These are phyloP conservation scores for Styela clava DNA, from an alignment of 23 tunicate species.

Conservation along the genomic window DNA sequence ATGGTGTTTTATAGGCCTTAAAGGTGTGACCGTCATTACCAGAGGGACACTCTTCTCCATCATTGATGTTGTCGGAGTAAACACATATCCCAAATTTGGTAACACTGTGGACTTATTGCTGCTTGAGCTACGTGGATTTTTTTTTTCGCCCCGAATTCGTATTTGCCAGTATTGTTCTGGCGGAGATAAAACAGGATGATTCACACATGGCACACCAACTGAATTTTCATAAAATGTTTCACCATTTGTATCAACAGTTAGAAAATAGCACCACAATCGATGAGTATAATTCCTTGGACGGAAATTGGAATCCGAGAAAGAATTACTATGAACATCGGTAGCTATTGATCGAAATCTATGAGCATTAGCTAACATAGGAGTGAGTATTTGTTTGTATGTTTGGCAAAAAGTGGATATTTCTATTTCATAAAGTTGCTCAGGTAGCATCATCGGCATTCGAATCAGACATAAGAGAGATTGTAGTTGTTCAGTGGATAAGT, in stretches of 20 bases:
- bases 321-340: slow-evolving; percentile 29
- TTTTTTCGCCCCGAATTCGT: slow-evolving; percentile 2
- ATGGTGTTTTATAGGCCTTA: slow-evolving; percentile 40
- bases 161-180: slow-evolving; percentile 21
- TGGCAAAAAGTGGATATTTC: slow-evolving; percentile 72
- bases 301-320: slow-evolving; percentile 23
- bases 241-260: slow-evolving; percentile 55
- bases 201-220: slow-evolving; percentile 26
- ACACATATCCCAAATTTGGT: not conserved
- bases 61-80: not conserved
- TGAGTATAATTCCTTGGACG: slow-evolving; percentile 81
- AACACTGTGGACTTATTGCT: not conserved
- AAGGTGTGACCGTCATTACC: slow-evolving; percentile 34
- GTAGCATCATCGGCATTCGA: slow-evolving; percentile 83
- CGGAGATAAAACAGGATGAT: slow-evolving; percentile 44
- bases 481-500: slow-evolving; percentile 18
- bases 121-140: not conserved
- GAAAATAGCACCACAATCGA: slow-evolving; percentile 64
- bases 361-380: slow-evolving; percentile 45
- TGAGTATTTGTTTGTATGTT: slow-evolving; percentile 22
- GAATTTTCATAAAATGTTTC: slow-evolving; percentile 53
- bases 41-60: slow-evolving; percentile 38
- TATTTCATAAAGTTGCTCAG: slow-evolving; percentile 62
- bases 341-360: slow-evolving; percentile 77
- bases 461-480: slow-evolving; percentile 47